A percentile compares a stretch with the other conserved stretches of the same genome.
These are phyloP conservation scores for Flexamia atlantica DNA, from an alignment of 2,888 invertebrate genomes.

Conservation along the genomic window DNA sequence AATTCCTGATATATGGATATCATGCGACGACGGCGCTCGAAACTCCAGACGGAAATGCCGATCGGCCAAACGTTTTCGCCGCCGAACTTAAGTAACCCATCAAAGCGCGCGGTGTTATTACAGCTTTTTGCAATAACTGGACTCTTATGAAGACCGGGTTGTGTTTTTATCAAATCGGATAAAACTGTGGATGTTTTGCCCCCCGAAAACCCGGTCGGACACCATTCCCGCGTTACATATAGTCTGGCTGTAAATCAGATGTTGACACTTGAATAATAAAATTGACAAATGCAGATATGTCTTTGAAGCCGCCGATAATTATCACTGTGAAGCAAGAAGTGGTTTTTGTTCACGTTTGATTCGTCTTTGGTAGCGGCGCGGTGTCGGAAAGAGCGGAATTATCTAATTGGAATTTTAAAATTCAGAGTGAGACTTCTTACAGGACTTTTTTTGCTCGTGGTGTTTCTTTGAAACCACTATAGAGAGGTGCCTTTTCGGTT, in stretches of 20 bases:
- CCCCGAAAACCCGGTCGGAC: slow-evolving; percentile 20
- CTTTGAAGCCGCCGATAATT: slow-evolving; percentile 44
- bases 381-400: not conserved
- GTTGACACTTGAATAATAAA: slow-evolving; percentile 14
- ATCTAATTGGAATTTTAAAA: slow-evolving; percentile 32
- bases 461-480: not conserved
- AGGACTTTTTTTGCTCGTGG: not conserved
- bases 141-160: slow-evolving; percentile 13
- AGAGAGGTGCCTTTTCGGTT: too few relatives aligned
- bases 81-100: slow-evolving; percentile 38
- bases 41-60: slow-evolving; percentile 12
- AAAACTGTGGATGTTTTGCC: not conserved
- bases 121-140: slow-evolving; percentile 43
- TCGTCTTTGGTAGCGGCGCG: not conserved
- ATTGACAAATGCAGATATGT: slow-evolving; percentile 27
- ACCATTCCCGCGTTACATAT: slow-evolving; percentile 30
- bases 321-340: not conserved
- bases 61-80: not conserved
- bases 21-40: not conserved
- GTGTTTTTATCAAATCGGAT: slow-evolving; percentile 32
- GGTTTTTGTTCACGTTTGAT: slow-evolving; percentile 33
- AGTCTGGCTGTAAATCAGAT: slow-evolving; percentile 15
- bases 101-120: slow-evolving; percentile 20
- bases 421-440: not conserved
- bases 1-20: not conserved